Percentiles rank a stretch among this genome's conserved stretches.
Conservation (phyloP, 2,797 vertebrate genomes). For the Myiothlypis chrysogaster region DNA sequence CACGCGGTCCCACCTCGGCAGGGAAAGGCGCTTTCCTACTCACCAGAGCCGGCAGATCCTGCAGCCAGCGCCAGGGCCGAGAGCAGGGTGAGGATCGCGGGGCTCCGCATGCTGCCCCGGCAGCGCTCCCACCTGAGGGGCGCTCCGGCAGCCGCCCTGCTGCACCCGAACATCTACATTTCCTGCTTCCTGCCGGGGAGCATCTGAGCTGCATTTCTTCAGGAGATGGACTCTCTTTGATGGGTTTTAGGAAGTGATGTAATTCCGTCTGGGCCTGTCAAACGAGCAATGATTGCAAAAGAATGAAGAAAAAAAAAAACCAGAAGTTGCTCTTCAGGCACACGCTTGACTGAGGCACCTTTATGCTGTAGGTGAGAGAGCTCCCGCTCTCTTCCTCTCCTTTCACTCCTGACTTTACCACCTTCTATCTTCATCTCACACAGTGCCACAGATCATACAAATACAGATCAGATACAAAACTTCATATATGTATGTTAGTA, state of each 20-base stretch:
- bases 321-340: constrained; percentile 48
- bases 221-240: constrained; percentile 78
- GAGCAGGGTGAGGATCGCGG: not conserved
- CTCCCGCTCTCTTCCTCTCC: not conserved
- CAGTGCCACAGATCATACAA: not conserved
- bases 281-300: constrained; percentile 76
- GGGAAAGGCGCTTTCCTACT: constrained; percentile 46
- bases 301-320: not conserved
- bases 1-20: not conserved
- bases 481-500: not conserved
- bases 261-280: constrained; percentile 80
- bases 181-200: constrained; percentile 83
- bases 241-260: constrained; percentile 86
- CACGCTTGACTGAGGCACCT: constrained; percentile 29
- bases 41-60: constrained; percentile 33
- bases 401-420: not conserved
- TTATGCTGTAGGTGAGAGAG: not conserved
- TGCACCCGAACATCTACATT: constrained; percentile 71
- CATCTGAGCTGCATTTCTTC: constrained; percentile 74
- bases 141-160: constrained; percentile 9
- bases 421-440: not conserved
- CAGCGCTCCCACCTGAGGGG: constrained; percentile 6
- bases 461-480: not conserved
- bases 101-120: constrained; percentile 36
- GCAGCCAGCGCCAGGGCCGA: not conserved